A percentile compares a stretch with the other conserved stretches of the same genome.
Conservation (phyloP, 2,797 vertebrate species). For the Protonibea diacanthus region DNA sequence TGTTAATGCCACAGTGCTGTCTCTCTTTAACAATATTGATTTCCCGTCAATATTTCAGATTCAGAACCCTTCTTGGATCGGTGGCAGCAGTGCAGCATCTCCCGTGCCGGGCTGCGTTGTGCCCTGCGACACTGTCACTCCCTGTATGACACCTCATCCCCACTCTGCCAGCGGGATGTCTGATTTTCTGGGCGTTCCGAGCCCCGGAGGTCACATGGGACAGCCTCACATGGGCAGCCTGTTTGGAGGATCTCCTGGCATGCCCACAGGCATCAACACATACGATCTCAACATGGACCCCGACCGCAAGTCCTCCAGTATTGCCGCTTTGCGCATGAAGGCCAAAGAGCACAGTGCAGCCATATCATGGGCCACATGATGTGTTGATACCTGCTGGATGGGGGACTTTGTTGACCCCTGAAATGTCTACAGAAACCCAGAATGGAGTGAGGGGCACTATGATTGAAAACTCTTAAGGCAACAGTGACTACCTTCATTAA, state of each 20-base stretch:
- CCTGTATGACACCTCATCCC: slow-evolving; percentile 98
- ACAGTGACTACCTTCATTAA: slow-evolving; percentile 76
- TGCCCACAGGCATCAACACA: slow-evolving; percentile 92
- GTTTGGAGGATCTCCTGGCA: slow-evolving; percentile 89
- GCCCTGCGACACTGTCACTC: slow-evolving; percentile 94
- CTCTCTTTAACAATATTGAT: background rate
- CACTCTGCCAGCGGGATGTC: slow-evolving; percentile 92
- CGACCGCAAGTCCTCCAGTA: slow-evolving; percentile 98
- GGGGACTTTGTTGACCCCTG: slow-evolving; percentile 45
- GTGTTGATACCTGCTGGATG: slow-evolving; percentile 50
- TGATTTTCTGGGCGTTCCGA: slow-evolving; percentile 93
- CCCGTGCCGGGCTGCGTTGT: slow-evolving; percentile 96
- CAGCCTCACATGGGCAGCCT: slow-evolving; percentile 98
- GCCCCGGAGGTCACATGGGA: slow-evolving; percentile 90
- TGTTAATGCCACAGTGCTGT: background rate
- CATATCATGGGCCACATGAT: slow-evolving; percentile 99
- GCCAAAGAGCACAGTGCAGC: slow-evolving; percentile 99
- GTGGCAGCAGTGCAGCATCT: slow-evolving; percentile 92
- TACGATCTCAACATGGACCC: slow-evolving; percentile 98
- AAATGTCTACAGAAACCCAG: slow-evolving; percentile 53
- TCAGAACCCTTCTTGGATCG: slow-evolving; percentile 98
- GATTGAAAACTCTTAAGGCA: slow-evolving; percentile 66
- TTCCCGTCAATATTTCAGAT: slow-evolving; percentile 84
- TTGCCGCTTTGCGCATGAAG: slow-evolving; percentile 97
- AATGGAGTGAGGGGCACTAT: slow-evolving; percentile 55